These are phyloP conservation scores for Acanthosepion pharaonis DNA, from an alignment of 2,888 invertebrate genomes.

Conservation along the genomic window DNA sequence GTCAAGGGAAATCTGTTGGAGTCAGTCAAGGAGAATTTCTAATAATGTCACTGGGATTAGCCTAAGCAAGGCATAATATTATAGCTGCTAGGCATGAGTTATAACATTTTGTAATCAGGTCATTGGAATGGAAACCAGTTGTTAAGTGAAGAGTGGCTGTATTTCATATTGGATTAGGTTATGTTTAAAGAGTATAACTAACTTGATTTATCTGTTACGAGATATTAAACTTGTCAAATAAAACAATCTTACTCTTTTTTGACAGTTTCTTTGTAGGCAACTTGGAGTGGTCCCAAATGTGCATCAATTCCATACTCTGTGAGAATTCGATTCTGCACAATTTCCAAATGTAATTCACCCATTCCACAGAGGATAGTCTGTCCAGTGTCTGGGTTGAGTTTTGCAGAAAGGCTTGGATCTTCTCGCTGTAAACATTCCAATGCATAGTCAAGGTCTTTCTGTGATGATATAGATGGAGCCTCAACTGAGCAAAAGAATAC, in stretches of 20 bases:
- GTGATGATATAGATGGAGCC: slow-evolving; percentile 86
- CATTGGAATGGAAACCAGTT: no score
- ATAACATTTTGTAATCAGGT: no score
- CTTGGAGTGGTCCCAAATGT: slow-evolving; percentile 85
- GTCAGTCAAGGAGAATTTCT: no score
- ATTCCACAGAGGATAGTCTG: slow-evolving; percentile 89
- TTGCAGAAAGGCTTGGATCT: slow-evolving; percentile 84
- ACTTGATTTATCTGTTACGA: neutral
- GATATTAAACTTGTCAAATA: neutral
- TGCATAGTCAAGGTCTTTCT: slow-evolving; percentile 85
- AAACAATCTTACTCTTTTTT: slow-evolving; percentile 34
- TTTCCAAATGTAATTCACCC: slow-evolving; percentile 97
- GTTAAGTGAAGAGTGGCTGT: no score
- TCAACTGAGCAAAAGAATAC: slow-evolving; percentile 98
- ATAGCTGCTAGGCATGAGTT: no score
- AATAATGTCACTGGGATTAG: no score
- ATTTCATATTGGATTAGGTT: neutral
- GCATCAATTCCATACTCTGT: slow-evolving; percentile 93
- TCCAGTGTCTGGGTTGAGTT: slow-evolving; percentile 84
- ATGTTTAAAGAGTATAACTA: neutral
- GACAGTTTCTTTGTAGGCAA: slow-evolving; percentile 89
- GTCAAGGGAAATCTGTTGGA: no score
- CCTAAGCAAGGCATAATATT: no score
- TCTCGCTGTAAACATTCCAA: slow-evolving; percentile 87
- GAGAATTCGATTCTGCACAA: slow-evolving; percentile 89